Base-by-base conservation (phyloP, 1,140 invertebrate genomes). In the Teleogryllus occipitalis region DNA sequence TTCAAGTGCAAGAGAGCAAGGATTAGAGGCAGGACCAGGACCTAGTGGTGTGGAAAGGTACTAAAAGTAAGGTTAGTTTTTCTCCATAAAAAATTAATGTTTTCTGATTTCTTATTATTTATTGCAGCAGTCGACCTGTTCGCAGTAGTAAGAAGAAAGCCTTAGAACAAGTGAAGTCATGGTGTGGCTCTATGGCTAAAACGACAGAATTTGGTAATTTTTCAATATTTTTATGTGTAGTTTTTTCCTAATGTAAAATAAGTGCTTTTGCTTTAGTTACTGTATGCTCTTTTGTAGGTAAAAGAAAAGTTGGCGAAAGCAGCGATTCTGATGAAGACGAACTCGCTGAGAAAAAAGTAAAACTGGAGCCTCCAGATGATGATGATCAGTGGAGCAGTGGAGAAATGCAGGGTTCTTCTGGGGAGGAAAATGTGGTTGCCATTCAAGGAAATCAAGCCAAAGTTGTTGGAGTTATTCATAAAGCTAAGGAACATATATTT, bases 121-220 rank as follows among this genome's bases (percentile, higher is more conserved):
- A 48, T 73, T 78, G 49, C 48, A 79, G 15, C 46, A 92, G 91
- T 39, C 89, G 94, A 18, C 90, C 93, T 8, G 91, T 92, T 83
- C 89, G 94, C 7, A 93, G 91, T 12, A 94, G 93, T 82, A 95
- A 95, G 86, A 92, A 91, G 72, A 93, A 93, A 82, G 94, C 93
- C 1, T 88, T 94, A 86, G 92, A 93, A 86, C 92, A 94, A 85
- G 93, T 95, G n/a, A 95, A 94, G 83, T 90, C 92, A 80, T 95
- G 94, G 94, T 93, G 91, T 84, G 92, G 92, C 21, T 88, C 89
- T 8, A 90, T 90, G 85, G 91, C 90, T 46, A 91, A 65, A 65
- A 75, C n/a, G 7, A 39, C 7, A 8, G 21, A 75, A 21, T 75
- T 75, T 22, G 74, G n/a, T 75, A 39, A 39, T 75, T 75, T 72